Evolutionary conservation across 1,140 invertebrate species (phyloP).

Genomic region (Zaprionus davidi): DNA sequence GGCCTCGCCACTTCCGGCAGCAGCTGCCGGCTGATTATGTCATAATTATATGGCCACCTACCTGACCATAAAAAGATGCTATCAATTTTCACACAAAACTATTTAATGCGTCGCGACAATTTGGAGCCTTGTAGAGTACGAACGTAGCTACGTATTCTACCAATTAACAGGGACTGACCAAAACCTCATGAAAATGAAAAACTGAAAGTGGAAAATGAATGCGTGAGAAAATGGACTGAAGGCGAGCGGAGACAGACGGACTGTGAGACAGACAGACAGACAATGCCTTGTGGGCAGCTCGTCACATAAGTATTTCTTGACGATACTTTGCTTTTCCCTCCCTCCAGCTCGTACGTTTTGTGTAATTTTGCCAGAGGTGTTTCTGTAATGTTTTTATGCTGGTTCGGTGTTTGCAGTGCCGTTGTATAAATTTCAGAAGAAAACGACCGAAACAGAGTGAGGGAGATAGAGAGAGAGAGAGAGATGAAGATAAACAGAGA

Average conservation of each 20-base stretch:
- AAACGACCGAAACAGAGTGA: slow-evolving; percentile 30
- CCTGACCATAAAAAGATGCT: slow-evolving; percentile 65
- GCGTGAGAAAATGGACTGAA: slow-evolving; percentile 71
- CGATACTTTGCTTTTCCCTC: not conserved
- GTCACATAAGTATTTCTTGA: slow-evolving; percentile 34
- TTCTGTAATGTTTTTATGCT: slow-evolving; percentile 63
- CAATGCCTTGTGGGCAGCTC: slow-evolving; percentile 52
- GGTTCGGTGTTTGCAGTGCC: slow-evolving; percentile 60
- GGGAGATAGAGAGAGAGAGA: slow-evolving; percentile 12
- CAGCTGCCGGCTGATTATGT: slow-evolving; percentile 52
- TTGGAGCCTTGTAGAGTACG: not conserved
- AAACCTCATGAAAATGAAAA: slow-evolving; percentile 76
- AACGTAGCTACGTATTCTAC: slow-evolving; percentile 64
- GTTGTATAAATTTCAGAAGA: slow-evolving; percentile 60
- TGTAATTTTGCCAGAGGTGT: slow-evolving; percentile 57
- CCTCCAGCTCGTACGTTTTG: slow-evolving; percentile 6
- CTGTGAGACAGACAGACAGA: not conserved
- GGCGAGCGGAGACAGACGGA: slow-evolving; percentile 39
- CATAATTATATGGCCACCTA: slow-evolving; percentile 65
- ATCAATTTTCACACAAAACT: slow-evolving; percentile 69
- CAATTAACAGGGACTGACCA: slow-evolving; percentile 71
- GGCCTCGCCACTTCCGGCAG: slow-evolving; percentile 39
- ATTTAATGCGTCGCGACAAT: slow-evolving; percentile 39
- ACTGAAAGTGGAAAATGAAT: slow-evolving; percentile 80
- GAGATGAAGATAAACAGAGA: slow-evolving; percentile 56